phyloP scores from a whole-genome alignment of 2,888 invertebrate genomes.

The Merodon equestris region DNA sequence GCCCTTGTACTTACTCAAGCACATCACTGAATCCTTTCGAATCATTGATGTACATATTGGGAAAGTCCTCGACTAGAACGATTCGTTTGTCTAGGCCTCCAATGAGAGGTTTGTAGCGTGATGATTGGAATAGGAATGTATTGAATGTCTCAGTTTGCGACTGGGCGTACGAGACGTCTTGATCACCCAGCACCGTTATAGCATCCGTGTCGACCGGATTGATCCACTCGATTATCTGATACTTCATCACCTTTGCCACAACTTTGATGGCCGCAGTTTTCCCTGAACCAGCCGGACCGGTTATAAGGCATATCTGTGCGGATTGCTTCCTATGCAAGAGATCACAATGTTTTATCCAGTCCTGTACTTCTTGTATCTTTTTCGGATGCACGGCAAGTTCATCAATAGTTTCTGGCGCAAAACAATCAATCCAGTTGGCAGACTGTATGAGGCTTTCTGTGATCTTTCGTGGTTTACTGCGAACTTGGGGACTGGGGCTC shows the following conservation, averaged over 20 bases:
- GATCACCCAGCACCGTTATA: conserved; percentile 76
- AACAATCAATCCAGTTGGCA: conserved; percentile 82
- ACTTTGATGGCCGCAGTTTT: conserved; percentile 87
- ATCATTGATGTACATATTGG: conserved; percentile 86
- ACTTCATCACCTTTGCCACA: conserved; percentile 82
- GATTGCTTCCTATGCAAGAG: conserved; percentile 72
- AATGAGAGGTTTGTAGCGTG: conserved; percentile 85
- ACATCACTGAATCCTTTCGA: conserved; percentile 83
- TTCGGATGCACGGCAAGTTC: conserved; percentile 88
- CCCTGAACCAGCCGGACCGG: conserved; percentile 91
- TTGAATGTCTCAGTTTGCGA: conserved; percentile 86
- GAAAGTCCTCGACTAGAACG: conserved; percentile 89
- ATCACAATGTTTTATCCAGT: conserved; percentile 81
- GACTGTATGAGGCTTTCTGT: conserved; percentile 23
- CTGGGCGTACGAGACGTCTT: conserved; percentile 73
- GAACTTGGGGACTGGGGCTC: too few relatives aligned
- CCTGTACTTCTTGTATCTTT: conserved; percentile 86
- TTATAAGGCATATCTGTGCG: conserved; percentile 83
- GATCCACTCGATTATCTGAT: conserved; percentile 86
- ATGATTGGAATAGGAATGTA: conserved; percentile 88
- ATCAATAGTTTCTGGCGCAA: conserved; percentile 81
- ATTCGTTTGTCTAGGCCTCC: conserved; percentile 81
- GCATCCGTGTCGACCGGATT: conserved; percentile 87
- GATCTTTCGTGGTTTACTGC: not conserved
- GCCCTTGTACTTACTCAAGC: conserved; percentile 81